A percentile compares a stretch with the other conserved stretches of the same genome.
phyloP scores from a whole-genome alignment of 2,888 invertebrate genomes.

The Acleris literana region DNA sequence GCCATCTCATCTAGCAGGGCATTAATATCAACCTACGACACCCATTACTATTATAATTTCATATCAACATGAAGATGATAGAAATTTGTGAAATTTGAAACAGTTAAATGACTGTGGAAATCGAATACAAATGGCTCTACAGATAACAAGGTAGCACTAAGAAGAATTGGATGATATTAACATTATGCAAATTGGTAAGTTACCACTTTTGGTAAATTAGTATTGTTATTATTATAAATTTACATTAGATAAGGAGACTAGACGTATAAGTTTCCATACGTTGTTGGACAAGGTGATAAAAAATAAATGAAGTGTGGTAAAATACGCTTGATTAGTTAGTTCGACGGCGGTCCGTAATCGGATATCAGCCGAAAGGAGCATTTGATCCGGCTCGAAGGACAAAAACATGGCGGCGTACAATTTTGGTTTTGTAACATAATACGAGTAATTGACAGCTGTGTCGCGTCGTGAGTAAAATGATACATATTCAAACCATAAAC shows the following conservation, averaged over 20 bases:
- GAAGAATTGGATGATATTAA: constrained; percentile 20
- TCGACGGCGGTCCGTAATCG: constrained; percentile 51
- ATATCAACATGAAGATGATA: constrained; percentile 30
- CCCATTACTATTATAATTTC: constrained; percentile 49
- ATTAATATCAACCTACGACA: constrained; percentile 59
- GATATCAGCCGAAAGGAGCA: constrained; percentile 55
- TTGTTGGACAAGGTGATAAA: constrained; percentile 16
- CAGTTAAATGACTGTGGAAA: constrained; percentile 30
- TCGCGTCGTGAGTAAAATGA: constrained; percentile 45
- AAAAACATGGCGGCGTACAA: constrained; percentile 50
- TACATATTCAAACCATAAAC: constrained; percentile 6
- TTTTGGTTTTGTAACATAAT: constrained; percentile 62
- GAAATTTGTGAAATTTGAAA: constrained; percentile 35
- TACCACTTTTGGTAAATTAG: constrained; percentile 25
- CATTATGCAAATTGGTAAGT: constrained; percentile 26
- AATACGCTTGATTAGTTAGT: constrained; percentile 46
- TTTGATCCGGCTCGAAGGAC: constrained; percentile 58
- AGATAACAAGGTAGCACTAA: constrained; percentile 27
- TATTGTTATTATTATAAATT: constrained; percentile 19
- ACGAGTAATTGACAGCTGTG: constrained; percentile 61
- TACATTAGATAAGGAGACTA: constrained; percentile 5
- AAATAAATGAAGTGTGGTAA: constrained; percentile 33
- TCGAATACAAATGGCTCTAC: constrained; percentile 25
- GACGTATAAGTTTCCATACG: constrained; percentile 6
- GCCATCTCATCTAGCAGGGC: constrained; percentile 49